These are phyloP conservation scores for Leptopilina boulardi DNA, from an alignment of 1,140 invertebrate genomes.

Conservation along the genomic window DNA sequence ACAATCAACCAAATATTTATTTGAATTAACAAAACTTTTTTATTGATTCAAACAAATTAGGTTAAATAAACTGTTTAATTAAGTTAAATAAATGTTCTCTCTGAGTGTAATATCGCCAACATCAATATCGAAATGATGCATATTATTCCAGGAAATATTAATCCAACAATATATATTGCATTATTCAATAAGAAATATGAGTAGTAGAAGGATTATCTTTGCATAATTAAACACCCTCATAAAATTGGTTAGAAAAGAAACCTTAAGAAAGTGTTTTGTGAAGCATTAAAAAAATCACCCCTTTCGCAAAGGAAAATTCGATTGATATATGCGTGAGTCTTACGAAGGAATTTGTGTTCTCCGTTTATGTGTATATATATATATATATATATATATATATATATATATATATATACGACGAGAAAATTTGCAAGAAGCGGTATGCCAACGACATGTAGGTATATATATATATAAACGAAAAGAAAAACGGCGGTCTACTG, in stretches of 20 bases:
- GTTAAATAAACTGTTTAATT: no score
- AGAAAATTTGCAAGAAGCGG: constrained; percentile 31
- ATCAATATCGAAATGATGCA: no score
- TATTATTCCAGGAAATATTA: no score
- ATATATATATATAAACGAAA: no score
- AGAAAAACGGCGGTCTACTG: constrained; percentile 14
- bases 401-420: not conserved
- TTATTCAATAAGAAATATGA: no score
- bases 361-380: not conserved
- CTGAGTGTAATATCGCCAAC: no score
- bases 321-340: constrained; percentile 4
- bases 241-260: not conserved
- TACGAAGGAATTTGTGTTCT: not conserved
- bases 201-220: no score
- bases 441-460: constrained; percentile 7
- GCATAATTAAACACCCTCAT: not conserved
- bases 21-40: no score
- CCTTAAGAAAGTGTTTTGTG: not conserved
- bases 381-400: not conserved
- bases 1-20: no score
- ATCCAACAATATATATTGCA: no score
- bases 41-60: no score
- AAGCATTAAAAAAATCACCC: not conserved
- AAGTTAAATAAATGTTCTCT: no score
- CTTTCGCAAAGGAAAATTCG: not conserved